These are phyloP conservation scores for Zaprionus bogoriensis DNA, from an alignment of 2,888 invertebrate genomes.

Conservation along the genomic window DNA sequence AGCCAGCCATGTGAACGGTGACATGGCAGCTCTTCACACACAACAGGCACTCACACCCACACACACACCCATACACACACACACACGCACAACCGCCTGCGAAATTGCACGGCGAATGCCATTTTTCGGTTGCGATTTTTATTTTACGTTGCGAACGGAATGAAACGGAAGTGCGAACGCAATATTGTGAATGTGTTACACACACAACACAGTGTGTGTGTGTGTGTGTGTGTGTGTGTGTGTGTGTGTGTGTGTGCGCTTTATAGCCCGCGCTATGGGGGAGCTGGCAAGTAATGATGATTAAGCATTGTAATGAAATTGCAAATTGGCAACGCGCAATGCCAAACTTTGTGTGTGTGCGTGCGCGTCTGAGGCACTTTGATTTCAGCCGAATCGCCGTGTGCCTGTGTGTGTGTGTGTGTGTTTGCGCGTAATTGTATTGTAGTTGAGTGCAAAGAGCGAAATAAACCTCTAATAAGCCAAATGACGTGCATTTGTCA, in stretches of 20 bases:
- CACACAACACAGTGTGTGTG: conserved; percentile 3
- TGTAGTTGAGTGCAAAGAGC: conserved; percentile 74
- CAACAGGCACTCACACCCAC: conserved; percentile 1
- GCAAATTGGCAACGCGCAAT: conserved; percentile 67
- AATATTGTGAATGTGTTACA: conserved; percentile 62
- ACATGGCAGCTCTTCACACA: conserved; percentile 55
- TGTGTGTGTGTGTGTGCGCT: conserved; percentile 14
- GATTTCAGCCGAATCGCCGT: conserved; percentile 60
- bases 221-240: background rate
- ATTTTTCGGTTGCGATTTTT: conserved; percentile 52
- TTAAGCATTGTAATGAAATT: conserved; percentile 79
- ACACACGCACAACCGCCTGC: background rate
- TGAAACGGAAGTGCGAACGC: conserved; percentile 66
- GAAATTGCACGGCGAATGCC: conserved; percentile 50
- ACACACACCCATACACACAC: conserved; percentile 9
- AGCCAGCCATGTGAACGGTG: conserved; percentile 75
- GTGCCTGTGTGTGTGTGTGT: conserved; percentile 8
- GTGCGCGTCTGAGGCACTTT: conserved; percentile 31
- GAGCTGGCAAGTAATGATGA: conserved; percentile 68
- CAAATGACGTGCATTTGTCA: conserved; percentile 74
- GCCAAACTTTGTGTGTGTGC: conserved; percentile 34
- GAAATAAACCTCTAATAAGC: conserved; percentile 74
- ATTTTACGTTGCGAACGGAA: conserved; percentile 42
- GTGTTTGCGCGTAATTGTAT: conserved; percentile 55
- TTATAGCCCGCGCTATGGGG: conserved; percentile 29